phyloP scores from a whole-genome alignment of 2,113 vertebrate genomes.

The Camelus bactrianus region DNA sequence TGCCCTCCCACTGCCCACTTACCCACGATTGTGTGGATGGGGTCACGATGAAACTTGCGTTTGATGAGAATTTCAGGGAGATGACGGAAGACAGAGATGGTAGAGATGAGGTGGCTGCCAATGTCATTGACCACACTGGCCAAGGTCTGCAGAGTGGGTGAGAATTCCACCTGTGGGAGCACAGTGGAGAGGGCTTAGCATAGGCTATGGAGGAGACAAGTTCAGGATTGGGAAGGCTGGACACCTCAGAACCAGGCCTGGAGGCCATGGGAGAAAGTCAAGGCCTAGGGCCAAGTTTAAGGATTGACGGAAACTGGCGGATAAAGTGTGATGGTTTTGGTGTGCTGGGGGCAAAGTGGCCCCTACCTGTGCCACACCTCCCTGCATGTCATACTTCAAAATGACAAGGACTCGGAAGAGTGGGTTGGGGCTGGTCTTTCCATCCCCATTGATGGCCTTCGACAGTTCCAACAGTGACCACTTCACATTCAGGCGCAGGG shows the following conservation, averaged over 20 bases:
- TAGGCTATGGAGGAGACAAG: neutral
- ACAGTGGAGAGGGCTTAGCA: neutral
- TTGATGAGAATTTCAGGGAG: conserved; percentile 90
- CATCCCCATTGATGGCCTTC: conserved; percentile 91
- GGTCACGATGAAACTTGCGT: conserved; percentile 82
- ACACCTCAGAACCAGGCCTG: neutral
- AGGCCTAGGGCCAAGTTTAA: neutral
- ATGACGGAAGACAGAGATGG: conserved; percentile 89
- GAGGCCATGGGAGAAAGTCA: neutral
- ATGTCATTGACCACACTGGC: conserved; percentile 87
- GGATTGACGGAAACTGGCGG: neutral
- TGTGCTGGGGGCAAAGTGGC: neutral
- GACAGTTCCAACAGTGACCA: conserved; percentile 91
- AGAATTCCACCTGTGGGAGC: conserved; percentile 90
- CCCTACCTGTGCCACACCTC: conserved; percentile 86
- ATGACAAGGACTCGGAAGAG: conserved; percentile 91
- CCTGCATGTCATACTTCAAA: conserved; percentile 81
- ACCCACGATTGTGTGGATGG: conserved; percentile 89
- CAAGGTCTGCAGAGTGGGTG: conserved; percentile 89
- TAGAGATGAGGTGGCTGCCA: conserved; percentile 87
- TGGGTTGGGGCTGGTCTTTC: conserved; percentile 87
- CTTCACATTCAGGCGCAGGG: conserved; percentile 90
- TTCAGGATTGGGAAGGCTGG: neutral
- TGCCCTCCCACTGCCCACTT: conserved; percentile 29
- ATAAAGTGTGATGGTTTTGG: neutral